These are phyloP conservation scores for Astropecten irregularis DNA, from an alignment of 53 echinoderm and acorn worm genomes.

Conservation along the genomic window DNA sequence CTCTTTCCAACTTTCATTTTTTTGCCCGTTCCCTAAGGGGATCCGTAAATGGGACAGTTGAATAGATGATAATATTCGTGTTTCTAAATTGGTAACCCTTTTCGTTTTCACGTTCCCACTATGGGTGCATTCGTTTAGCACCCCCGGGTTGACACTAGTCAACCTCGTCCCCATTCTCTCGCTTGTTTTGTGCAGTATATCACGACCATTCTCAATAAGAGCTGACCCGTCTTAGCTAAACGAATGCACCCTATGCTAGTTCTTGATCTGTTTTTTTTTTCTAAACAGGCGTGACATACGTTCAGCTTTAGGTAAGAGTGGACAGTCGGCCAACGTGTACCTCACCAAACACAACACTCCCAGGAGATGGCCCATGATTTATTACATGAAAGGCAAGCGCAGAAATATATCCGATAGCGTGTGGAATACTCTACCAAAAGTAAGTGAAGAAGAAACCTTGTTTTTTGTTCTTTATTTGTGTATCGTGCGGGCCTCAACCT, in stretches of 20 bases:
- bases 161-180: no score
- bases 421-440: neutral
- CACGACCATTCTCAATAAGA: no score
- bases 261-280: neutral
- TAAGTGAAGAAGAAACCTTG: neutral
- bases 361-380: neutral
- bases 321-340: neutral
- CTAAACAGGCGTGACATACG: neutral
- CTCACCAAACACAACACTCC: conserved; percentile 7
- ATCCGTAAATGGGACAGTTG: no score
- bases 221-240: no score
- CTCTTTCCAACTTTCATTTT: no score
- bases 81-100: neutral
- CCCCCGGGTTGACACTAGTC: no score
- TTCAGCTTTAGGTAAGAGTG: neutral
- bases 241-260: neutral
- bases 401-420: neutral
- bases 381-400: conserved; percentile 2
- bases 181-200: no score
- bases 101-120: no score
- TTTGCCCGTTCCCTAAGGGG: no score
- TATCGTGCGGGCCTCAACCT: no score
- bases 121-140: no score
- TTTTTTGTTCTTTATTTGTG: neutral
- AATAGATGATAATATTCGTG: no score